Percentiles rank a stretch among this genome's conserved stretches.
These are phyloP conservation scores for Nasonia longicornis DNA, from an alignment of 1,140 invertebrate species.

Conservation along the genomic window DNA sequence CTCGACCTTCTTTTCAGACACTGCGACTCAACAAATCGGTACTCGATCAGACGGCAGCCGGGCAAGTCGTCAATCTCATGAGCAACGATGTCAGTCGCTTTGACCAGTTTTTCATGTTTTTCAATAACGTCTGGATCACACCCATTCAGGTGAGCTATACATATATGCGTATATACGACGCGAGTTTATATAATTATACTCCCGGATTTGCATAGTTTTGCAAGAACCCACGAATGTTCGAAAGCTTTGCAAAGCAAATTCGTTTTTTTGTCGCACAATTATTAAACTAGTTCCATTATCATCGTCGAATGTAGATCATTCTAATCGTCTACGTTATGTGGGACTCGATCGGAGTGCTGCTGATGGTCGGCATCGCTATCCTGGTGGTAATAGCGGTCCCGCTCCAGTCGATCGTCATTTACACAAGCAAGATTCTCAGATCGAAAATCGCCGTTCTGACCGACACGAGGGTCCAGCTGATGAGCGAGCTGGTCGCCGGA, in stretches of 20 bases:
- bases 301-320: slow-evolving; percentile 60
- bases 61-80: slow-evolving; percentile 86
- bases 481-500: slow-evolving; percentile 82
- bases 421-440: slow-evolving; percentile 70
- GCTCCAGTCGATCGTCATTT: slow-evolving; percentile 75
- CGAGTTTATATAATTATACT: neutral
- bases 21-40: slow-evolving; percentile 75
- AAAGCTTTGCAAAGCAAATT: neutral
- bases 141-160: slow-evolving; percentile 69
- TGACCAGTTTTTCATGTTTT: slow-evolving; percentile 72
- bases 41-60: slow-evolving; percentile 78
- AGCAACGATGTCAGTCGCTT: slow-evolving; percentile 83
- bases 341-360: slow-evolving; percentile 75
- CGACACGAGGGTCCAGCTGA: slow-evolving; percentile 81
- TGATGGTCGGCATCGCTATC: slow-evolving; percentile 77
- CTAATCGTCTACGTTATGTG: slow-evolving; percentile 76
- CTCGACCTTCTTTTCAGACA: slow-evolving; percentile 64
- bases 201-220: too few species aligned
- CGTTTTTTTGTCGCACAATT: neutral
- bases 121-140: slow-evolving; percentile 77
- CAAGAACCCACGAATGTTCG: neutral
- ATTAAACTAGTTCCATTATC: neutral
- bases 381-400: slow-evolving; percentile 74
- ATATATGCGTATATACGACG: neutral
- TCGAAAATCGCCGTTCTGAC: slow-evolving; percentile 73